Conservation (phyloP, 2,888 invertebrate species). For the Tholera decimalis region DNA sequence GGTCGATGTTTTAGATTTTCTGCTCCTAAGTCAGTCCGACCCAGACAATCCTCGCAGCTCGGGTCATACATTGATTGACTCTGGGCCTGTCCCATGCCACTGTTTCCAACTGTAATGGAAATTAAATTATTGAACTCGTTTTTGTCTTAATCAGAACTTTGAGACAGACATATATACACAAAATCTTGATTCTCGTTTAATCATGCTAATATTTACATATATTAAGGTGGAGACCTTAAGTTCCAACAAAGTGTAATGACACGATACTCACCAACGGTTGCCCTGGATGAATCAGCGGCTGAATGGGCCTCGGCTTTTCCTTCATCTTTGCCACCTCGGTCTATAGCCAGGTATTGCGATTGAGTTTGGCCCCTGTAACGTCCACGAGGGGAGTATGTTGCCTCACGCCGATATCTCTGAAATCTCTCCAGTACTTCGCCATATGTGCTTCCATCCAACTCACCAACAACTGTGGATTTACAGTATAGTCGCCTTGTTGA, state of each 20-base stretch:
- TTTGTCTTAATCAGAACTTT: not conserved
- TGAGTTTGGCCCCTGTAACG: constrained; percentile 95
- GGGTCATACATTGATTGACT: constrained; percentile 94
- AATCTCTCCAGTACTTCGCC: constrained; percentile 39
- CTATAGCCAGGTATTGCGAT: constrained; percentile 94
- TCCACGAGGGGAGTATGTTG: constrained; percentile 77
- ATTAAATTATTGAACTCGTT: constrained; percentile 42
- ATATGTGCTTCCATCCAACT: constrained; percentile 18
- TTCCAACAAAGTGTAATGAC: not conserved
- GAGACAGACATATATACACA: not conserved
- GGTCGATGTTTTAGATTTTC: constrained; percentile 74
- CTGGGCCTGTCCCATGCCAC: constrained; percentile 97
- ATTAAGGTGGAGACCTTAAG: not conserved
- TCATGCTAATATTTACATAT: not conserved
- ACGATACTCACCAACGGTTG: constrained; percentile 93
- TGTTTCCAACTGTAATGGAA: constrained; percentile 92
- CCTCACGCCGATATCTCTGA: constrained; percentile 75
- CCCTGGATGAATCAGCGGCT: constrained; percentile 93
- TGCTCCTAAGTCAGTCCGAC: constrained; percentile 72
- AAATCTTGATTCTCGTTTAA: not conserved
- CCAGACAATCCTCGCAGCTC: constrained; percentile 93
- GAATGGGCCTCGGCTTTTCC: constrained; percentile 97
- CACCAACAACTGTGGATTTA: constrained; percentile 59
- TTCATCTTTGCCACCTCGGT: constrained; percentile 91
- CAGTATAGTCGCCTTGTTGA: constrained; percentile 68